Conservation (phyloP, 2,888 invertebrate genomes). For the Sarcophaga variegata region DNA sequence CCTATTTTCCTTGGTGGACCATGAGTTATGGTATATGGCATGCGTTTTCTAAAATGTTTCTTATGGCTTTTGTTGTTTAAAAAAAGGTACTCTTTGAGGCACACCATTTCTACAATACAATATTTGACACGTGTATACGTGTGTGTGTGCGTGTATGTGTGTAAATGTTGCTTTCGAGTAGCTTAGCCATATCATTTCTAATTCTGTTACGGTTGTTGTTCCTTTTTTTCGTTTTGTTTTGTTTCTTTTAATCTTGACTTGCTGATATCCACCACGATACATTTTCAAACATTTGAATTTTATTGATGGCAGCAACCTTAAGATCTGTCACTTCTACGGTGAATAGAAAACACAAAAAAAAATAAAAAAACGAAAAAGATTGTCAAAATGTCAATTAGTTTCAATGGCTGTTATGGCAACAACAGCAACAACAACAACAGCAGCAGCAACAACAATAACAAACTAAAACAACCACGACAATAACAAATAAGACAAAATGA, state of each 20-base stretch:
- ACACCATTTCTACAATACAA: no score
- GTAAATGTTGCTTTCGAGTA: no score
- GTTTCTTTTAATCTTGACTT: constrained; percentile 55
- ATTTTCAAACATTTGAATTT: constrained; percentile 53
- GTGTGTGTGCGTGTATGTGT: no score
- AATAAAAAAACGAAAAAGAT: constrained; percentile 54
- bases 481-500: constrained; percentile 64
- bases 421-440: no score
- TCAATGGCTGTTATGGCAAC: background rate
- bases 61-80: no score
- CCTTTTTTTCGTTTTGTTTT: background rate
- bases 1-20: no score
- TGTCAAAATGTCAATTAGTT: constrained; percentile 70
- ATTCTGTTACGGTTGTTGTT: background rate
- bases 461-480: background rate
- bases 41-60: no score
- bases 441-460: background rate
- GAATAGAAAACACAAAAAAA: constrained; percentile 44
- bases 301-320: constrained; percentile 69
- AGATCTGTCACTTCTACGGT: constrained; percentile 67
- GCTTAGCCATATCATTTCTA: no score
- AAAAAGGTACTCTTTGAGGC: no score
- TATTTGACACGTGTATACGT: no score
- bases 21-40: no score
- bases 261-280: constrained; percentile 55